Evolutionary conservation across 2,113 vertebrate species (phyloP), one percentile per base, ranked within the genome.

Genomic region (Brienomyrus longianalis): DNA sequence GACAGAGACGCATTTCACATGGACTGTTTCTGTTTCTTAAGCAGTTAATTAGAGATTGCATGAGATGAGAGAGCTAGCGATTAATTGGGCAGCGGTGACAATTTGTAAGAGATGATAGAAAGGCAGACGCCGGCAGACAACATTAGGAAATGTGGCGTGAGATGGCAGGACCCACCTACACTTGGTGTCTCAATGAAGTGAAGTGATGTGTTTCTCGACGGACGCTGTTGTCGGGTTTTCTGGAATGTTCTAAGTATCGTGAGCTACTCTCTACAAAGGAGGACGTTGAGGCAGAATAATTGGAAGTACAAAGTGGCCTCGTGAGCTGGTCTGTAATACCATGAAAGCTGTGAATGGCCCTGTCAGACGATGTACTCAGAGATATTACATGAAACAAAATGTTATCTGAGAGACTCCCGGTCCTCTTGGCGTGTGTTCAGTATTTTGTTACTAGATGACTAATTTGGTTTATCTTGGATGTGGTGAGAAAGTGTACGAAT

Each of bases 331-430:
- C 27, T 31, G 45, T 88, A 50, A 43, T 88, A 23, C 66, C 48
- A 66, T 51, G 66, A 77, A 88, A 66, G 80, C 88, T 77, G 88
- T 88, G 47, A 80, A 51, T 3, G 47, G 48, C 66, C 66, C n/a
- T 88, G 43, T 39, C 47, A 5, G 88, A 77, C 62, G 43, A 80
- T 50, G 9, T 85, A 47, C 23, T 39, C 74, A 39, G 74, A 80
- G 27, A 31, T 35, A 80, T 39, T 39, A 27, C 9, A 50, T 11
- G 21, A 27, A 85, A 48, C 8, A 45, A 50, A n/a, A 8, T 3
- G 45, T 23, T 9, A n/a, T 43, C 74, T 4, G 21, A 84, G 45
- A 84, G 83, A n/a, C 39, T 43, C 8, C 8, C 48, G 1, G 43
- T 50, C 43, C 83, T 43, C 15, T 80, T 80, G 35, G 74, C 74